Conservation (phyloP, 2,113 vertebrate genomes). For the cattle (Bos taurus) region ARS-UCD2.0 NC_037334.1:64485501-64486000, state of each 20-base stretch:
- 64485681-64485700: neutral
- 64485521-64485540: neutral
- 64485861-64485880: neutral
- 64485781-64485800: neutral
- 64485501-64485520: neutral
- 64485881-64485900: neutral
- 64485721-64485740: neutral
- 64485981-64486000: neutral
- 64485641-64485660: neutral
- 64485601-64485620: neutral
- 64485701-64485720: neutral
- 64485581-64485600: neutral
- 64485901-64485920: neutral
- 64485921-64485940: neutral
- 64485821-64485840: neutral
- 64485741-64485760: neutral
- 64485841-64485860: neutral
- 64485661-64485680: neutral
- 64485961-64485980: neutral
- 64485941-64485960: neutral
- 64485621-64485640: neutral
- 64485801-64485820: neutral
- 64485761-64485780: neutral
- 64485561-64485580: neutral
- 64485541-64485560: neutral